Evolutionary conservation across 2,797 vertebrate species (phyloP).

Genomic region (Peromyscus attwateri): DNA sequence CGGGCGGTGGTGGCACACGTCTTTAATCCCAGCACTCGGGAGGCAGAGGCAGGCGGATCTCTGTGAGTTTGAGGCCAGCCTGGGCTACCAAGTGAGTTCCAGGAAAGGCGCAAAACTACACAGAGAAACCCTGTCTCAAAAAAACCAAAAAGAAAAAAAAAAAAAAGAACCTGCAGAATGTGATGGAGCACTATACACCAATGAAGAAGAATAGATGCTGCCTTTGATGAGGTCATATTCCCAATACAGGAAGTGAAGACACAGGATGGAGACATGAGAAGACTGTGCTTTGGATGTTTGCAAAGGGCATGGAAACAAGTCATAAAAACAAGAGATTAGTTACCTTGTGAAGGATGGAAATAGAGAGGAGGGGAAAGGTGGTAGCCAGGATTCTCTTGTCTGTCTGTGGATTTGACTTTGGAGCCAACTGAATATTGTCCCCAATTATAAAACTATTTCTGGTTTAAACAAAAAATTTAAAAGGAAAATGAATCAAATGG

Average conservation of each 20-base stretch:
- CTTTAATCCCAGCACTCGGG: no score
- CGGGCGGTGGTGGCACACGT: no score
- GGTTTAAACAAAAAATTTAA: slow-evolving; percentile 50
- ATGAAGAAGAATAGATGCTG: neutral
- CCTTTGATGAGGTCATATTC: slow-evolving; percentile 28
- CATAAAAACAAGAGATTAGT: neutral
- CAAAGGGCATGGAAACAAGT: slow-evolving; percentile 6
- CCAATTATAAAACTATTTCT: slow-evolving; percentile 25
- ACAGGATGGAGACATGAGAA: neutral
- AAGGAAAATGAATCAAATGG: slow-evolving; percentile 31
- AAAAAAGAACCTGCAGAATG: neutral
- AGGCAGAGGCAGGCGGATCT: no score
- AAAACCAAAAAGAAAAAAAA: no score
- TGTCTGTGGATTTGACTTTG: neutral
- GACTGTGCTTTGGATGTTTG: neutral
- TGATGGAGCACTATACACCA: neutral
- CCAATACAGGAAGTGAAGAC: neutral
- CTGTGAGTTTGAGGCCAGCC: no score
- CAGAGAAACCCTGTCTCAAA: no score
- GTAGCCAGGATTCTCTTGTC: neutral
- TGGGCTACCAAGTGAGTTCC: no score
- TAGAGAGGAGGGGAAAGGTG: neutral
- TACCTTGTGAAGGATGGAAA: neutral
- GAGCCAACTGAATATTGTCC: neutral
- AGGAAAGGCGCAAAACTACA: no score